Conservation (phyloP, 2,797 vertebrate genomes). For the Columba guinea region DNA sequence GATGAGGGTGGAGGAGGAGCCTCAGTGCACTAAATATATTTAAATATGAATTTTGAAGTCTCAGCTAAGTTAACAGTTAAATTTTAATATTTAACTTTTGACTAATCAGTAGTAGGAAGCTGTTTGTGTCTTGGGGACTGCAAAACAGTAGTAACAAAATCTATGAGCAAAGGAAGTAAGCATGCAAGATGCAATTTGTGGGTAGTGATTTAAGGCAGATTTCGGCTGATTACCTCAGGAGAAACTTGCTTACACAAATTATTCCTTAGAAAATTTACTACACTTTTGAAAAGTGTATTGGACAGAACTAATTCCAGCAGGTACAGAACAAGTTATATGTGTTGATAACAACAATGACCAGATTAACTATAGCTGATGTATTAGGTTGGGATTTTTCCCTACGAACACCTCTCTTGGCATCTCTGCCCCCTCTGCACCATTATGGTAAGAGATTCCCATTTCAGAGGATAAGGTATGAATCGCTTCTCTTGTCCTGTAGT, state of each 20-base stretch:
- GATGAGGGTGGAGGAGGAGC: neutral
- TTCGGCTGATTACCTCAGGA: neutral
- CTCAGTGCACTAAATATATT: neutral
- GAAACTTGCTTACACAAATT: neutral
- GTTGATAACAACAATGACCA: neutral
- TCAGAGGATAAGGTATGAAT: neutral
- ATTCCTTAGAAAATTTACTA: neutral
- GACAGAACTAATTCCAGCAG: neutral
- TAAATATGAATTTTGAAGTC: neutral
- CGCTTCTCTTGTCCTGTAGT: neutral
- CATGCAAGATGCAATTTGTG: neutral
- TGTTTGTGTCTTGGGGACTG: neutral
- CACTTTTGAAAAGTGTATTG: neutral
- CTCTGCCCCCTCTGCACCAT: neutral
- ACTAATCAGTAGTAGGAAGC: neutral
- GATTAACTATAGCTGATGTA: neutral
- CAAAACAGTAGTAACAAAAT: neutral
- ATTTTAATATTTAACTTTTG: neutral
- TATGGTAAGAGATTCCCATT: neutral
- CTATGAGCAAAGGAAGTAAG: neutral
- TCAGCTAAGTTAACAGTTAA: neutral
- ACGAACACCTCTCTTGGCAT: neutral
- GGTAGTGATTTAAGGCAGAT: neutral
- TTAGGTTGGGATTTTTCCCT: neutral
- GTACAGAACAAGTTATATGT: accelerated